Conservation (phyloP, 2,888 invertebrate genomes). For the Drosophila hamatofila region DNA sequence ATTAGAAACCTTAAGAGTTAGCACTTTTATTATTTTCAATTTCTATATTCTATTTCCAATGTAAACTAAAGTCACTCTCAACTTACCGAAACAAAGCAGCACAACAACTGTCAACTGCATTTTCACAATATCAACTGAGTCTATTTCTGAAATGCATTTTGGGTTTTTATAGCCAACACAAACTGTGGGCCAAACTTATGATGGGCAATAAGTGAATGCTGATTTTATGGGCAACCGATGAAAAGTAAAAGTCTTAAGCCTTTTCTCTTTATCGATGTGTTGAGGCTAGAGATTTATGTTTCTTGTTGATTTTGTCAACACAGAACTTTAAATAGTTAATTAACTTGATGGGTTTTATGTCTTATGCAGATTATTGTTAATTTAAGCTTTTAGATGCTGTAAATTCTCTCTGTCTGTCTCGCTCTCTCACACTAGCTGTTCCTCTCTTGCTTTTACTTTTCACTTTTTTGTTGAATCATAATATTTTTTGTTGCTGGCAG, state of each 20-base stretch:
- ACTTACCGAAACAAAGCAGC: conserved; percentile 30
- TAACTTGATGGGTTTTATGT: conserved; percentile 17
- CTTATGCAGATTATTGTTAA: conserved; percentile 24
- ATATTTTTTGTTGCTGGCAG: conserved; percentile 27
- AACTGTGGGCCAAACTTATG: not conserved
- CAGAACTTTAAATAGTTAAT: conserved; percentile 36
- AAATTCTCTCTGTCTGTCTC: conserved; percentile 4
- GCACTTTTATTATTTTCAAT: too few species aligned
- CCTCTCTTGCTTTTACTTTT: conserved; percentile 7
- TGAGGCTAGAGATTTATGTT: not conserved
- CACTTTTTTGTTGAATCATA: conserved; percentile 22
- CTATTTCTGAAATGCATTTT: conserved; percentile 7
- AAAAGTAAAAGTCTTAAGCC: conserved; percentile 41
- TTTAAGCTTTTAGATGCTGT: conserved; percentile 5
- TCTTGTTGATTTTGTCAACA: conserved; percentile 13
- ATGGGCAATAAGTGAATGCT: conserved; percentile 6
- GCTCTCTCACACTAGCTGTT: not conserved
- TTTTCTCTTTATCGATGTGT: conserved; percentile 7
- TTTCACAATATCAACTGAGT: conserved; percentile 32
- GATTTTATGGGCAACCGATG: conserved; percentile 27
- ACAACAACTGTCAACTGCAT: conserved; percentile 48
- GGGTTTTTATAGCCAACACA: conserved; percentile 43
- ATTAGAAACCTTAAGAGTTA: too few species aligned
- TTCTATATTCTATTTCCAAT: too few species aligned
- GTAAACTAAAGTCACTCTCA: not conserved